Evolutionary conservation across 2,888 invertebrate species (phyloP), one percentile per base, ranked within the genome.

Genomic region (Cylloceria caligata): DNA sequence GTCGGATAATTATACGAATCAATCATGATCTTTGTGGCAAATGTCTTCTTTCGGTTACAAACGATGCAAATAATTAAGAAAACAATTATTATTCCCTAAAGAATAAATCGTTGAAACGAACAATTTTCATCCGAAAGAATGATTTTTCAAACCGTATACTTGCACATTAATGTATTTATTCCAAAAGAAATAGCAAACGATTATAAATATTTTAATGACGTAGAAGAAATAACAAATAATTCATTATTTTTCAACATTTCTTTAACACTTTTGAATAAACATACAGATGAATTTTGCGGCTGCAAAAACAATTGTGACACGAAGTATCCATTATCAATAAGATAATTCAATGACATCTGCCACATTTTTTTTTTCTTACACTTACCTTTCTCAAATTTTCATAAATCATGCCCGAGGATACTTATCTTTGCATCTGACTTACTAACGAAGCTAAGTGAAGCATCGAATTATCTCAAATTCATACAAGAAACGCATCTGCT

Each of bases 361-460:
- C 36, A 9, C 67, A 57, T 16, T 55, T 52, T 67, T 36, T 27
- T 11, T 4, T 2, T 16, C n/a, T 4, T 42, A 21, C 52, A 55
- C 19, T 16, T 47, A 4, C 64, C 7, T 69, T 55, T 77, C 30
- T 27, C 60, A 30, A 39, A 30, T 65, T 65, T 45, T 24, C 55
- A 60, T 36, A 39, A 24, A 68, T 39, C 24, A 19, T n/a, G 24
- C 78, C 72, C 47, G 47, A 21, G 72, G 78, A 47, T 39, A 79
- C 52, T 71, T 78, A 72, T 34, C 72, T 27, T 36, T 62, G 68
- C 79, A 72, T 72, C 65, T 72, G 65, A 78, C 64, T 71, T 55
- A 34, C 42, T 74, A 52, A 39, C 30, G 16, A 60, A 30, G 67
- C 47, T 24, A 65, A 49, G 21, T 60, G 47, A 57, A 62, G 64